These are phyloP conservation scores for Clepsis dumicolana DNA, from an alignment of 2,888 invertebrate genomes.

Conservation along the genomic window DNA sequence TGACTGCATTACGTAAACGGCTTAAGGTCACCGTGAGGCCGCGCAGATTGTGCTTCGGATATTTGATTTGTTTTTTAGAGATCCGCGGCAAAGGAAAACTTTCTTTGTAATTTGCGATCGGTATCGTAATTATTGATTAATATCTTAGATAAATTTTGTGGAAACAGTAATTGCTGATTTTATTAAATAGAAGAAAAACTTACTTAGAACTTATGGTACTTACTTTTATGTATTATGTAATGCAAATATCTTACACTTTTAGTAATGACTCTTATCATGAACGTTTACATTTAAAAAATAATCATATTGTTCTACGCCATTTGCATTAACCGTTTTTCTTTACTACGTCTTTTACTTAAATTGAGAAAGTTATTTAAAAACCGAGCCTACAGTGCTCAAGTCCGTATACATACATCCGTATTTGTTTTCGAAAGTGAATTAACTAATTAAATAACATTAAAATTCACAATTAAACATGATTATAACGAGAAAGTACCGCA, in stretches of 20 bases:
- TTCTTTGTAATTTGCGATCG: too few relatives aligned
- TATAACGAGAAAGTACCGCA: conserved; percentile 18
- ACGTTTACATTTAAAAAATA: too few relatives aligned
- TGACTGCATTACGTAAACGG: conserved; percentile 52
- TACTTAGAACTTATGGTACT: too few relatives aligned
- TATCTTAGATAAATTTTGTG: too few relatives aligned
- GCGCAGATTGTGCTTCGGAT: conserved; percentile 47
- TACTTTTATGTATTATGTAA: too few relatives aligned
- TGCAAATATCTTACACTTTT: too few relatives aligned
- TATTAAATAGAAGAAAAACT: too few relatives aligned
- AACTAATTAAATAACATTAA: conserved; percentile 20
- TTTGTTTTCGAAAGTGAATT: conserved; percentile 13
- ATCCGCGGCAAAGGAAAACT: conserved; percentile 4
- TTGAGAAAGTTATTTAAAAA: conserved; percentile 3
- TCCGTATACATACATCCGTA: background rate
- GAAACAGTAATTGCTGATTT: too few relatives aligned
- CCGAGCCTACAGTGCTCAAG: background rate
- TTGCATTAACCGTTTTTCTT: too few relatives aligned
- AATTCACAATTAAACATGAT: conserved; percentile 22
- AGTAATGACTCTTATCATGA: too few relatives aligned
- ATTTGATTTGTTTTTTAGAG: conserved; percentile 46
- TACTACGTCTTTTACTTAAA: too few relatives aligned
- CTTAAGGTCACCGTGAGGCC: conserved; percentile 57
- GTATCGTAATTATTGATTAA: background rate
- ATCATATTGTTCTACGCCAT: too few relatives aligned